Evolutionary conservation across 2,888 invertebrate genomes (phyloP).

Genomic region (Anodontia alba): DNA sequence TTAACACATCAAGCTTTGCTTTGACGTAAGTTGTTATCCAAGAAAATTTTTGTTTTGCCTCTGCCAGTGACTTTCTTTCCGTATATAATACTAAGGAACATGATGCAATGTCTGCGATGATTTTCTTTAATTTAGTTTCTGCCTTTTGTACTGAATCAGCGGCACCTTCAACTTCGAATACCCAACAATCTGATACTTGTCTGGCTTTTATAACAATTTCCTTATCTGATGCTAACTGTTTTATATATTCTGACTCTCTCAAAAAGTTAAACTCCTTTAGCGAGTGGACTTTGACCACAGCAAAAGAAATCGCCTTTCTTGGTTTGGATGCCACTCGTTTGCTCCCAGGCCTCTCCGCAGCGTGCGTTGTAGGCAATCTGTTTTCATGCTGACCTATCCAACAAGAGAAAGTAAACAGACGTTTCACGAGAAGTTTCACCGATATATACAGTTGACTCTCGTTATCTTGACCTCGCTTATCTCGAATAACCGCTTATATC

Average conservation of each 20-base stretch:
- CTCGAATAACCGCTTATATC: no score
- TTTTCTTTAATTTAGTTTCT: background rate
- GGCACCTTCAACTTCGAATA: background rate
- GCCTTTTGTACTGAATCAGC: background rate
- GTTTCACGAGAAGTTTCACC: no score
- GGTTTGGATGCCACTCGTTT: background rate
- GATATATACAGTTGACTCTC: no score
- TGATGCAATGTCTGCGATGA: background rate
- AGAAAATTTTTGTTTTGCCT: background rate
- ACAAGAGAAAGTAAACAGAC: no score
- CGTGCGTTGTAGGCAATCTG: no score
- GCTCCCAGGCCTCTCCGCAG: no score
- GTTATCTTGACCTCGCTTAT: no score
- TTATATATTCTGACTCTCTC: background rate
- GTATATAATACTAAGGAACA: background rate
- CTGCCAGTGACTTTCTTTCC: background rate
- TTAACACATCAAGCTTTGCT: background rate
- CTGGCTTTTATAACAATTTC: background rate
- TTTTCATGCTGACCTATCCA: no score
- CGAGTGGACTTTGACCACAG: background rate
- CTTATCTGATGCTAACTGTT: background rate
- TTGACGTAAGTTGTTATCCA: background rate
- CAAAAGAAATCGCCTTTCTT: background rate
- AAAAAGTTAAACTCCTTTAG: background rate
- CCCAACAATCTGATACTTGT: background rate